Base-by-base conservation (phyloP, 92 coral and sea anemone genomes). In the Ricordea florida region DNA sequence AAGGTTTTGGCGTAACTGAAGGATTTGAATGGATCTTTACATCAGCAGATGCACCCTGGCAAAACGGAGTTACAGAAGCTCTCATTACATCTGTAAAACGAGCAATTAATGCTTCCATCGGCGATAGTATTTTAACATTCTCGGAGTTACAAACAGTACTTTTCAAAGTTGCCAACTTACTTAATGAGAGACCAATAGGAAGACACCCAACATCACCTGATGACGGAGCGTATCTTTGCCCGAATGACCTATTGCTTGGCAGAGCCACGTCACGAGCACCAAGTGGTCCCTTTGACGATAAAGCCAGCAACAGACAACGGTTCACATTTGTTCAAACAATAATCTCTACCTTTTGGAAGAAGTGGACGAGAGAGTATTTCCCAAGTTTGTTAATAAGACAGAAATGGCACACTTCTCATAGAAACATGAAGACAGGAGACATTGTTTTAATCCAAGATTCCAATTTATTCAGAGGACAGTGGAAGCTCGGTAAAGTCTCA, bases 201-300 rank as follows among this genome's bases (percentile, higher is more conserved):
- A 65, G 91, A 46, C 80, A 80, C 41, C 92, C 92, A 8, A 80
- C 76, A 6, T 74, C 81, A 28, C 92, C 92, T 11, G 92, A 67
- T 23, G 84, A 86, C 31, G 92, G 83, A 42, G 17, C 83, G 35
- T 86, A 86, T 68, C 66, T 80, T 7, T 80, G 91, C 58, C 87
- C 87, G 10, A 85, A 79, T 69, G 83, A 72, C 68, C 67, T 79
- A 8, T 29, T 83, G 26, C 69, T 83, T 26, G 84, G 89, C 14
- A 23, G 84, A 41, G 49, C 89, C 22, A 66, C 73, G 9, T 22
- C 83, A 10, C 37, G 81, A 53, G 76, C 66, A 4, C 83, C 88
- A 25, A 45, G 58, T 51, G 88, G 90, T 23, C 90, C 85, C 16
- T 77, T 78, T 52, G 58, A 43, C 67, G 57, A 71, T 42, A 62